Evolutionary conservation across 2,888 invertebrate species (phyloP), one percentile per base, ranked within the genome.

Genomic region (Drosophila ustulata): DNA sequence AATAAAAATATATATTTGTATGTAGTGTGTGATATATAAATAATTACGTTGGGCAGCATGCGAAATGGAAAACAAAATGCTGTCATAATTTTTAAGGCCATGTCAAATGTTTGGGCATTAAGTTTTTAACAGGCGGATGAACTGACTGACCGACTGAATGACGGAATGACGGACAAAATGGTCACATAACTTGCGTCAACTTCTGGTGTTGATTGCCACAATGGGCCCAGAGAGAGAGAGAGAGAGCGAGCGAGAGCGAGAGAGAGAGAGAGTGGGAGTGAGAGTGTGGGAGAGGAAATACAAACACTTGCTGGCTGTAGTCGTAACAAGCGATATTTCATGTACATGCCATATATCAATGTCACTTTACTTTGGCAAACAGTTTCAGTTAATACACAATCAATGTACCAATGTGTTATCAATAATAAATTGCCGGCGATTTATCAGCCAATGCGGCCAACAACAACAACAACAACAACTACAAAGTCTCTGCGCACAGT

Each of bases 321-420:
- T 79, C 69, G 85, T 71, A 89, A 78, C 82, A 80, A 77, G 88
- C 85, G 74, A 85, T 85, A 85, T 85, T 89, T 85, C 89, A 85
- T 85, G 89, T 80, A 81, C 85, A 80, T 84, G 82, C 89, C 74
- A 85, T 85, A 89, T 87, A 85, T 85, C 85, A 85, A 87, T 87
- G 85, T 89, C 85, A 85, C 82, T 85, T 85, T 87, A 89, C 88
- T 85, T 85, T 89, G 89, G 88, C 88, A 89, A 89, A 89, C 85
- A 84, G 86, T 89, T 86, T 86, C 86, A 85, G 89, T 89, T 86
- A 86, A 86, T 86, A 87, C 89, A 86, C 86, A 86, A 86, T 86
- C 86, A 86, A 89, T 86, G 86, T 88, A 82, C 86, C 89, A 89
- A 89, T 86, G 89, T 88, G 86, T 89, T 86, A 88, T 86, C 86